A percentile compares a stretch with the other conserved stretches of the same genome.
phyloP scores from a whole-genome alignment of 2,113 vertebrate species.

The Antennarius striatus region DNA sequence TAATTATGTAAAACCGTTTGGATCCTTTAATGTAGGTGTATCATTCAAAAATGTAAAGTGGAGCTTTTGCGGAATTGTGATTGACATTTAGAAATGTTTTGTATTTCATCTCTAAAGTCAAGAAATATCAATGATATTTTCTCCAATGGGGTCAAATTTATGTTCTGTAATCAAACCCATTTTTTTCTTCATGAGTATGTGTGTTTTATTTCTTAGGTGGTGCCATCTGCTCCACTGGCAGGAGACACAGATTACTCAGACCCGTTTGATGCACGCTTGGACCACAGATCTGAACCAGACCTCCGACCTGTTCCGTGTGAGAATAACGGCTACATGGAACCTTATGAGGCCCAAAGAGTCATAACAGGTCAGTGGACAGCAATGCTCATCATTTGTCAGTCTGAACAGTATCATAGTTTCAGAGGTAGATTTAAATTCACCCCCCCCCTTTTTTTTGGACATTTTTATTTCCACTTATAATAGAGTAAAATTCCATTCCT shows the following conservation, averaged over 20 bases:
- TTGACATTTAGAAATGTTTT: slow-evolving; percentile 1
- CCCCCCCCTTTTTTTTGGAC: too few species aligned
- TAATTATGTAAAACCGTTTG: neutral
- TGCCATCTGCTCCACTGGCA: slow-evolving; percentile 72
- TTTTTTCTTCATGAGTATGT: neutral
- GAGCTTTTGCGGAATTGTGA: neutral
- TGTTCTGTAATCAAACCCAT: neutral
- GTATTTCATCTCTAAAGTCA: neutral
- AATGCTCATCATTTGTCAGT: neutral
- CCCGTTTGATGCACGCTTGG: slow-evolving; percentile 90
- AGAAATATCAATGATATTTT: neutral
- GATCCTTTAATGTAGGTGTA: slow-evolving; percentile 6
- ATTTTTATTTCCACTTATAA: neutral
- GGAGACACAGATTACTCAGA: slow-evolving; percentile 90
- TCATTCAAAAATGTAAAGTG: slow-evolving; percentile 3
- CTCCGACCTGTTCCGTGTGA: slow-evolving; percentile 78
- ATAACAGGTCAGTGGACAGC: slow-evolving; percentile 84
- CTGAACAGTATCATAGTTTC: neutral
- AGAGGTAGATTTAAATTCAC: too few species aligned
- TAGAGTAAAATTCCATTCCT: neutral
- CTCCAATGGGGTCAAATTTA: neutral
- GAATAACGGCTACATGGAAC: slow-evolving; percentile 96
- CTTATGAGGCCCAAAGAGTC: slow-evolving; percentile 95
- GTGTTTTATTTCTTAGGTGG: slow-evolving; percentile 71
- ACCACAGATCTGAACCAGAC: slow-evolving; percentile 71